Evolutionary conservation across 2,797 vertebrate species (phyloP).

Genomic region (Cynodonichthys magdalenae): DNA sequence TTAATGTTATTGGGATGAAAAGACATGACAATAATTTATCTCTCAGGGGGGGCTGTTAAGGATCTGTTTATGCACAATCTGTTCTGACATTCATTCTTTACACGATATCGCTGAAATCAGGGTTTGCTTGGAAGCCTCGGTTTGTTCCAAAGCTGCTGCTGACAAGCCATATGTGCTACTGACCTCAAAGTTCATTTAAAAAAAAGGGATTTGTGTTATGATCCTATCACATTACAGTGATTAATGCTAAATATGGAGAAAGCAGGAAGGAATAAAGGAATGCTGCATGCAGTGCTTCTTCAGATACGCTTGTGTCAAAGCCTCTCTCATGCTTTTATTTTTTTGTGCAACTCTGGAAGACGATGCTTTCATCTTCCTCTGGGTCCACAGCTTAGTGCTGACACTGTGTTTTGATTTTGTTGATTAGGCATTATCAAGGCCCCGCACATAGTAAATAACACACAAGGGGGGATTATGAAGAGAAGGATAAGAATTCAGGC

Average conservation of each 20-base stretch:
- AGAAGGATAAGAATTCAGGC: slow-evolving; percentile 52
- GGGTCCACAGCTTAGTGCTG: slow-evolving; percentile 57
- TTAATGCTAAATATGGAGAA: slow-evolving; percentile 44
- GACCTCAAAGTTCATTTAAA: slow-evolving; percentile 37
- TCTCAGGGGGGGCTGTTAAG: slow-evolving; percentile 54
- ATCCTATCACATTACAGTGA: slow-evolving; percentile 43
- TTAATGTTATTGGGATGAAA: slow-evolving; percentile 62
- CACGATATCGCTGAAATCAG: slow-evolving; percentile 45
- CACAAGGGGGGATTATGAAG: slow-evolving; percentile 54
- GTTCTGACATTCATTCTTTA: slow-evolving; percentile 56
- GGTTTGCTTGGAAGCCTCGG: slow-evolving; percentile 19
- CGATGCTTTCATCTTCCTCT: slow-evolving; percentile 64
- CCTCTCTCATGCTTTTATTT: slow-evolving; percentile 41
- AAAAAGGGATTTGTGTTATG: slow-evolving; percentile 14
- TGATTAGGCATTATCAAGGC: slow-evolving; percentile 74
- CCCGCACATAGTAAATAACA: slow-evolving; percentile 58
- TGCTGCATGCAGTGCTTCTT: slow-evolving; percentile 19
- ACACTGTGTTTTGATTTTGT: slow-evolving; percentile 71
- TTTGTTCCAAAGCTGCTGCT: slow-evolving; percentile 15
- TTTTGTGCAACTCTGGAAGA: slow-evolving; percentile 50
- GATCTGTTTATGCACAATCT: slow-evolving; percentile 52
- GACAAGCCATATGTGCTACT: slow-evolving; percentile 33
- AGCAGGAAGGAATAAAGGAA: slow-evolving; percentile 55
- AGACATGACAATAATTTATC: slow-evolving; percentile 61
- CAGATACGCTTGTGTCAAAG: slow-evolving; percentile 37